Evolutionary conservation across 2,888 invertebrate species (phyloP).

Genomic region (Heliconius hortense): DNA sequence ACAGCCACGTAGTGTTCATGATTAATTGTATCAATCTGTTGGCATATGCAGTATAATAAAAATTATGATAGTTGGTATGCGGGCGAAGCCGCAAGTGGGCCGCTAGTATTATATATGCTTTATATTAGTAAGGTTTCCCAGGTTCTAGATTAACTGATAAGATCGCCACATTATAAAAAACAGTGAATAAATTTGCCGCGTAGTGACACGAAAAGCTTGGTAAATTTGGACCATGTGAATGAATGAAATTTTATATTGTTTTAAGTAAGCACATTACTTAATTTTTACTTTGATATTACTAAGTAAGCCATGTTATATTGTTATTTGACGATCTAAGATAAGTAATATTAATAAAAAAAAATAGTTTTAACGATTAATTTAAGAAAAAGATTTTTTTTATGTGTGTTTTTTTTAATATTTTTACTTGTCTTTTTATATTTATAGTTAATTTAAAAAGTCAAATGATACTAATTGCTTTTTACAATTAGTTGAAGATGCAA

Average conservation of each 20-base stretch:
- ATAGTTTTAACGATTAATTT: neutral
- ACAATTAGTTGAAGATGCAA: neutral
- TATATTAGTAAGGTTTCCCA: slow-evolving; percentile 43
- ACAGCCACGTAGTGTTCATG: too few species aligned
- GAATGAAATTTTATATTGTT: slow-evolving; percentile 20
- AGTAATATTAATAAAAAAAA: neutral
- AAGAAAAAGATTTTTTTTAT: neutral
- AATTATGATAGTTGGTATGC: too few species aligned
- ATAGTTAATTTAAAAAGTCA: neutral
- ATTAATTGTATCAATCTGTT: too few species aligned
- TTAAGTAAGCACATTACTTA: slow-evolving; percentile 6
- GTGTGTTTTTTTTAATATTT: neutral
- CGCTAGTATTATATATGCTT: slow-evolving; percentile 23
- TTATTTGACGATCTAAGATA: neutral
- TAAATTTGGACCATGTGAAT: slow-evolving; percentile 4
- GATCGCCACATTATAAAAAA: slow-evolving; percentile 18
- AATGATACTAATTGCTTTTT: neutral
- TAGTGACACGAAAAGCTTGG: slow-evolving; percentile 5
- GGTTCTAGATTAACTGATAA: slow-evolving; percentile 32
- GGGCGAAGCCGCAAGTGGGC: too few species aligned
- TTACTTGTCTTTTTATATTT: neutral
- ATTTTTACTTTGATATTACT: neutral
- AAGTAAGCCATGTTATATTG: neutral
- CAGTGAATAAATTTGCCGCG: neutral
- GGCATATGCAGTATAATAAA: too few species aligned